A percentile compares a stretch with the other conserved stretches of the same genome.
Conservation (phyloP, 2,113 vertebrate genomes). For the Symphodus melops region DNA sequence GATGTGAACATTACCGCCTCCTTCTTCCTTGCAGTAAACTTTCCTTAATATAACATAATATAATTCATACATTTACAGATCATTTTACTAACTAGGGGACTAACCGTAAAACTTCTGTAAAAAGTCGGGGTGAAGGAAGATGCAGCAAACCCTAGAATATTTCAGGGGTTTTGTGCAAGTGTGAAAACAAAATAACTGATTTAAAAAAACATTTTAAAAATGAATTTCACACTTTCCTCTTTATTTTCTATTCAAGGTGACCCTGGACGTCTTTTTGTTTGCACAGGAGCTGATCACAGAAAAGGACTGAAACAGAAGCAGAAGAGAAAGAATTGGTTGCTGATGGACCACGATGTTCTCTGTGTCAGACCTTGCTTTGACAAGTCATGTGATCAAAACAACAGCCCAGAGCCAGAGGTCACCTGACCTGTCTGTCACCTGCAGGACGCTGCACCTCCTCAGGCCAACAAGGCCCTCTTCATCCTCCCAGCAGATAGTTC, state of each 20-base stretch:
- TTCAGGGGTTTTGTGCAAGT: no score
- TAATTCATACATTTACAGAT: no score
- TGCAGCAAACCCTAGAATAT: no score
- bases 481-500: slow-evolving; percentile 52
- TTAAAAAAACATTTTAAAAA: neutral
- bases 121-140: no score
- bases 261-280: slow-evolving; percentile 36
- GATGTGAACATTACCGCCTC: no score
- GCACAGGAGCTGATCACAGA: slow-evolving; percentile 32
- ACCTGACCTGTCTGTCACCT: slow-evolving; percentile 56
- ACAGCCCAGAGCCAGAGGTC: slow-evolving; percentile 38
- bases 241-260: slow-evolving; percentile 46
- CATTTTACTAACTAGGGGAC: no score
- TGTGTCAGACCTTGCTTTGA: slow-evolving; percentile 28
- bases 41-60: no score
- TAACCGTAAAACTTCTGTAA: no score
- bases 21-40: no score
- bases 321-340: slow-evolving; percentile 19
- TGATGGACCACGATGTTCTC: slow-evolving; percentile 21
- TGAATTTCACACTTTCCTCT: neutral
- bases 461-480: slow-evolving; percentile 36
- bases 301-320: slow-evolving; percentile 11
- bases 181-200: neutral
- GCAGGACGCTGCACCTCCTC: slow-evolving; percentile 33
- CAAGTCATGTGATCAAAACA: slow-evolving; percentile 19